Conservation (phyloP, 2,113 vertebrate genomes). For the Dolichotis patagonum region DNA sequence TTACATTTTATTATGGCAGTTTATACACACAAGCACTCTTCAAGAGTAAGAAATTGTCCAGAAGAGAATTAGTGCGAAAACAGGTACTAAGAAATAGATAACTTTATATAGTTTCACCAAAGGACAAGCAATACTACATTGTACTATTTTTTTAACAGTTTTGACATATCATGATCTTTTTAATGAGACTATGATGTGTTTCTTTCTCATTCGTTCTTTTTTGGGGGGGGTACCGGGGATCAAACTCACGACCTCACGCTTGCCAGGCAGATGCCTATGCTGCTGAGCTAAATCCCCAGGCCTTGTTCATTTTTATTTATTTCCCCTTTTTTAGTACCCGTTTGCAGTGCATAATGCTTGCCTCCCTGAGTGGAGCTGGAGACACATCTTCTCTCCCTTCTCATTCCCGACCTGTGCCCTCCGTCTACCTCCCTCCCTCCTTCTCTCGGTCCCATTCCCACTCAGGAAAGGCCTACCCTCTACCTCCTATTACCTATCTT, state of each 20-base stretch:
- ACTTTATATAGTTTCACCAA: background rate
- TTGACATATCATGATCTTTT: background rate
- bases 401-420: background rate
- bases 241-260: too few relatives aligned
- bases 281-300: too few relatives aligned
- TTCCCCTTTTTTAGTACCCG: background rate
- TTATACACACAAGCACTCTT: background rate
- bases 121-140: background rate
- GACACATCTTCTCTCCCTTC: background rate
- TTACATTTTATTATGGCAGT: background rate
- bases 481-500: background rate
- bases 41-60: background rate
- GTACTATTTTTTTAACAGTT: background rate
- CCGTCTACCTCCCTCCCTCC: background rate
- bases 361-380: background rate
- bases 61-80: background rate
- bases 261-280: too few relatives aligned
- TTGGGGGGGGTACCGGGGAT: too few relatives aligned
- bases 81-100: background rate
- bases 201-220: background rate
- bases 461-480: background rate
- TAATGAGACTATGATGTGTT: background rate
- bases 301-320: background rate
- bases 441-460: too few relatives aligned
- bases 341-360: rapidly evolving